phyloP scores from a whole-genome alignment of 2,888 invertebrate genomes.

The Dryobotodes eremita region DNA sequence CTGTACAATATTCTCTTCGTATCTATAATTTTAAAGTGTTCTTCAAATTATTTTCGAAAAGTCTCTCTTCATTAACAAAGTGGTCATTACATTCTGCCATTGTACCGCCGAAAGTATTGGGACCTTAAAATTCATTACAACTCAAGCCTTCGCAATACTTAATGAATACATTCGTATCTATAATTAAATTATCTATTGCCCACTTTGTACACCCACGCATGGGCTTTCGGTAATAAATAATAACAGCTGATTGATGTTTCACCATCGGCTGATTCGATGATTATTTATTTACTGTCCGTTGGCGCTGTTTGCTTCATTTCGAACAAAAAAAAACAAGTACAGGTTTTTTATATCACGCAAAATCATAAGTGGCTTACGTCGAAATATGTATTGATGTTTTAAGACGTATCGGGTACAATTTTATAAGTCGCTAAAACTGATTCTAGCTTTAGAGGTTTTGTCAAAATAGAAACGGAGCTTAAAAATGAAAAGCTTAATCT shows the following conservation, averaged over 20 bases:
- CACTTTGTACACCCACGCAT: slow-evolving; percentile 77
- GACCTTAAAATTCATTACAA: slow-evolving; percentile 63
- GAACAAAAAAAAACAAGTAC: slow-evolving; percentile 43
- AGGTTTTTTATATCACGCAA: slow-evolving; percentile 18
- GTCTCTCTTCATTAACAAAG: slow-evolving; percentile 25
- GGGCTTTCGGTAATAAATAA: slow-evolving; percentile 71
- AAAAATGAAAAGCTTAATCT: not conserved
- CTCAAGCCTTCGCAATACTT: slow-evolving; percentile 63
- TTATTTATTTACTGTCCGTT: slow-evolving; percentile 63
- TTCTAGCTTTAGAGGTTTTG: not conserved
- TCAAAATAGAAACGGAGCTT: not conserved
- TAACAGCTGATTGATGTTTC: slow-evolving; percentile 72
- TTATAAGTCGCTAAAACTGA: slow-evolving; percentile 5
- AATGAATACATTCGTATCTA: slow-evolving; percentile 75
- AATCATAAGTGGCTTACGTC: slow-evolving; percentile 7
- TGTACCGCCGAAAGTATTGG: slow-evolving; percentile 42
- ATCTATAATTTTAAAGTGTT: not conserved
- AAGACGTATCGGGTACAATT: not conserved
- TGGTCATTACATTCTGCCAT: slow-evolving; percentile 34
- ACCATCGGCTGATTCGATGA: slow-evolving; percentile 65
- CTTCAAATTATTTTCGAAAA: not conserved
- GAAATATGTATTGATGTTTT: not conserved
- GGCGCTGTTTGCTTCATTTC: slow-evolving; percentile 57
- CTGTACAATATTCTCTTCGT: not conserved
- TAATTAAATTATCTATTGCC: slow-evolving; percentile 78